Conservation (phyloP, 2,888 invertebrate species). For the Heliconius aoede region DNA sequence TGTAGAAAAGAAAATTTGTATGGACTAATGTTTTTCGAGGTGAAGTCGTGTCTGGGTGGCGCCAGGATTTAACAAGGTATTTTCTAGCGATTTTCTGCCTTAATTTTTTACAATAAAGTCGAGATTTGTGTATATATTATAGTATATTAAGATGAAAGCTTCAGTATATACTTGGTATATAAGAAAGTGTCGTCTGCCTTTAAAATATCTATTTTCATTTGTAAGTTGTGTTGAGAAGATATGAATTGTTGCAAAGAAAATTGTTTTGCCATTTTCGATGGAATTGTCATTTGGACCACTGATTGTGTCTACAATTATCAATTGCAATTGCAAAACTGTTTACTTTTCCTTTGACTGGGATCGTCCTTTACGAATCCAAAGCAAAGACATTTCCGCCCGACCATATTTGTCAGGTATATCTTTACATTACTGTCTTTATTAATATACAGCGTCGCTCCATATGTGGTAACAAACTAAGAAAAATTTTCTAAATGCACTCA, state of each 20-base stretch:
- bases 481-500: no score
- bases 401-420: no score
- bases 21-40: constrained; percentile 59
- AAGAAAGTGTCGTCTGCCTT: constrained; percentile 38
- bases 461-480: no score
- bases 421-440: no score
- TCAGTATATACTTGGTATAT: constrained; percentile 15
- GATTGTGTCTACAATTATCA: no score
- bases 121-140: constrained; percentile 7
- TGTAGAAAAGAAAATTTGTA: constrained; percentile 43
- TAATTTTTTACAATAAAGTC: not conserved
- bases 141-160: constrained; percentile 33
- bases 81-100: constrained; percentile 31
- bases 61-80: constrained; percentile 49
- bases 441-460: no score
- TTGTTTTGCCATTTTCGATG: constrained; percentile 11
- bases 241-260: constrained; percentile 20
- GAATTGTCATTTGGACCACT: not conserved
- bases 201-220: constrained; percentile 39
- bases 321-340: no score
- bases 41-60: constrained; percentile 65
- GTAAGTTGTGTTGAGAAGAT: constrained; percentile 28
- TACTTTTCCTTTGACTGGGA: no score
- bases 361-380: no score
- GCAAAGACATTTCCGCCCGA: no score